These are phyloP conservation scores for Heliothis virescens DNA, from an alignment of 1,140 invertebrate species.

Conservation along the genomic window DNA sequence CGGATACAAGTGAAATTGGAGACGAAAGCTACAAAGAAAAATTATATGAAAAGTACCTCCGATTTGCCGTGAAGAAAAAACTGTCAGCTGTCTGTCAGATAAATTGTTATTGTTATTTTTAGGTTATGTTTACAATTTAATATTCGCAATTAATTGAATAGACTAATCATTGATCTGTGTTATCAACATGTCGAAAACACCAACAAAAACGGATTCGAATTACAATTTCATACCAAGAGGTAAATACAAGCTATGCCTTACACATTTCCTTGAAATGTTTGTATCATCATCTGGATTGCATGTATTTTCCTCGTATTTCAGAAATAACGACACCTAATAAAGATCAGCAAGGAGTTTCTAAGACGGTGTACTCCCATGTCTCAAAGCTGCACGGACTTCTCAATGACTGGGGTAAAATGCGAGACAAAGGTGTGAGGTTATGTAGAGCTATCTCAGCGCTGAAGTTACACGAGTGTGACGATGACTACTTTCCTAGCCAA, in stretches of 20 bases:
- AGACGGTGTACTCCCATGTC: slow-evolving; percentile 73
- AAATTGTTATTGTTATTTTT: no score
- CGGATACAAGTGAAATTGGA: no score
- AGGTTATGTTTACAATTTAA: no score
- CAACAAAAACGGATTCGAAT: slow-evolving; percentile 52
- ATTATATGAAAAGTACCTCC: no score
- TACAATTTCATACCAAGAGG: slow-evolving; percentile 65
- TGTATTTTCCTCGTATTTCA: slow-evolving; percentile 53
- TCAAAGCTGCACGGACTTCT: slow-evolving; percentile 69
- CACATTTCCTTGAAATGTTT: no score
- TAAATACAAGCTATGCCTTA: slow-evolving; percentile 25
- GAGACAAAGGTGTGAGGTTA: slow-evolving; percentile 71
- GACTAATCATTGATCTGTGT: no score
- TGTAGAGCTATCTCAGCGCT: slow-evolving; percentile 68
- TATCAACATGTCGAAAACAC: slow-evolving; percentile 53
- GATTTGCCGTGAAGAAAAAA: no score
- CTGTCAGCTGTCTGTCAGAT: no score
- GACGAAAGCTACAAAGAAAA: no score
- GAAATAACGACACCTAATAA: slow-evolving; percentile 71
- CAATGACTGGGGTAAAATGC: slow-evolving; percentile 67
- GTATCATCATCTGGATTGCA: no score
- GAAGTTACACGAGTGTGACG: slow-evolving; percentile 73
- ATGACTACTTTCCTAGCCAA: slow-evolving; percentile 76
- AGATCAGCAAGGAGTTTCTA: slow-evolving; percentile 67
- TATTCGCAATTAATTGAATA: no score